Evolutionary conservation across 2,113 vertebrate genomes (phyloP), one percentile per base, ranked within the genome.

Genomic region (Xyliphius kryptos): DNA sequence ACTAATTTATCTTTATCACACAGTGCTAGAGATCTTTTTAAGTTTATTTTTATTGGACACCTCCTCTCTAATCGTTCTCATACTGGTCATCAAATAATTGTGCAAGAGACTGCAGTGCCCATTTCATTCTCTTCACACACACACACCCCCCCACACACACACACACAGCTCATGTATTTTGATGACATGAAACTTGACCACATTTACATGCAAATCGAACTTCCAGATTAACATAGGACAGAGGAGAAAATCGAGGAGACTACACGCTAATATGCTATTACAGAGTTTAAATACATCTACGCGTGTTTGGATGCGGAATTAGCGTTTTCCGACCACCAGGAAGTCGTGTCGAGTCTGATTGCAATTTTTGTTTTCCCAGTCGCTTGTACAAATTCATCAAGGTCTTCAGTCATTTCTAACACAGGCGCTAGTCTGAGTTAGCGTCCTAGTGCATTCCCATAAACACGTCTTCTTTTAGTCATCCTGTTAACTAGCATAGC

Each of bases 161-260:
- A 70, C 8, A 73, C 22, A 48, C 15, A 46, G 86, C 89, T 89
- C 90, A 91, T 94, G 92, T 94, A 93, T 97, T 97, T 95, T 97
- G 93, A 98, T 95, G 95, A 97, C 95, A 98, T 95, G 92, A 97
- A 95, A 97, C 90, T 96, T 95, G 94, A 95, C 91, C 87, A 71
- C 92, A 98, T 97, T 98, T 98, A 96, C 96, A 98, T 98, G 94
- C 93, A 98, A 98, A 97, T 97, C 89, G 95, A 96, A 97, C 92
- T 98, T 93, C 88, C 89, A 94, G 93, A 97, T 97, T 97, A 97
- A 97, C 92, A 89, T 90, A 85, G 88, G 56, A 63, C 87, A 78
- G 78, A 76, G 54, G 20, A 14, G 78, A 75, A 75, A 89, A 87
- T 89, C 13, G 88, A 88, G 88, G 15, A 48, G 89, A 89, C 88